A percentile compares a stretch with the other conserved stretches of the same genome.
phyloP scores from a whole-genome alignment of 23 tunicate species.

The Botrylloides violaceus region DNA sequence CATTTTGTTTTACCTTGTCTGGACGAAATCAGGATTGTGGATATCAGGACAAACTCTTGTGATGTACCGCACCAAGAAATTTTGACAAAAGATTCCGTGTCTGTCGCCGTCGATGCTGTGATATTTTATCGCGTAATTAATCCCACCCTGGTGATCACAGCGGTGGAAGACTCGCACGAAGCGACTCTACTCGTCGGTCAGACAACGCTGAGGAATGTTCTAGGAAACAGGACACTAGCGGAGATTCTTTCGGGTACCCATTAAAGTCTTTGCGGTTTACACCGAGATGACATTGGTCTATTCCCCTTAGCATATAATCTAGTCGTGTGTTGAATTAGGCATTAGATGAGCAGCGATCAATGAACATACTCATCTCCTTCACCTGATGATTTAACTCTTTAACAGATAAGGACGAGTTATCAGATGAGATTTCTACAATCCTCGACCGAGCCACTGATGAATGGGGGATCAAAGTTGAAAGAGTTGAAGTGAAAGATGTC shows the following conservation, averaged over 20 bases:
- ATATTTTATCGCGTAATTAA: constrained; percentile 8
- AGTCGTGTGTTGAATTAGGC: too few species aligned
- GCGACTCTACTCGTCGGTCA: constrained; percentile 16
- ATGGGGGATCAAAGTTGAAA: constrained; percentile 89
- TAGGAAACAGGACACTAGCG: constrained; percentile 12
- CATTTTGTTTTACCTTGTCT: constrained; percentile 10
- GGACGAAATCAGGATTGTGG: constrained; percentile 21
- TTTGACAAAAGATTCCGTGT: constrained; percentile 23
- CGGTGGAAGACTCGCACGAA: constrained; percentile 10
- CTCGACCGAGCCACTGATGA: constrained; percentile 79
- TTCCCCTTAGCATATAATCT: not conserved
- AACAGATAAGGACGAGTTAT: constrained; percentile 66
- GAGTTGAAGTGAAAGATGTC: constrained; percentile 85
- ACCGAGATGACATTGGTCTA: too few species aligned
- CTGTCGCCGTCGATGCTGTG: constrained; percentile 25
- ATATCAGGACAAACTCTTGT: constrained; percentile 15
- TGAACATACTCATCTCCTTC: too few species aligned
- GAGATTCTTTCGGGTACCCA: constrained; percentile 1
- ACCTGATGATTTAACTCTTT: too few species aligned
- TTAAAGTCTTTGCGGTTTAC: too few species aligned
- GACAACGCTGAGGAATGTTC: constrained; percentile 14
- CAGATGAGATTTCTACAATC: constrained; percentile 47
- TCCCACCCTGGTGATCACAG: not conserved
- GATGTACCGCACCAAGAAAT: constrained; percentile 40
- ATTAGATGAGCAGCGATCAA: too few species aligned